phyloP scores from a whole-genome alignment of 2,113 vertebrate genomes.

The Microcebus griseorufus region DNA sequence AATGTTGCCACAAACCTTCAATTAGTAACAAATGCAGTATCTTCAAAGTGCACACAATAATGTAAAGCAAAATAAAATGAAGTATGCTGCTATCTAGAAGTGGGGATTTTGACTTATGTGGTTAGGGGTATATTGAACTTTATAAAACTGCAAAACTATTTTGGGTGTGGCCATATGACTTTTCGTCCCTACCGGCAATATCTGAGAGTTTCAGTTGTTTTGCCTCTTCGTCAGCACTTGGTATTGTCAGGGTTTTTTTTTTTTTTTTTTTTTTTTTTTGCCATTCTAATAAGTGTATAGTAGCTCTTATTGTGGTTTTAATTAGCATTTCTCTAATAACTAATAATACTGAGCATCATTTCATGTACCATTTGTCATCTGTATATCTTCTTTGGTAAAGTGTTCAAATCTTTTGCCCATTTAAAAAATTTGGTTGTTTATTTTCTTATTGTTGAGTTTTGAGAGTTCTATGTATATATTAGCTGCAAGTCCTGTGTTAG shows the following conservation, averaged over 20 bases:
- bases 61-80: not conserved
- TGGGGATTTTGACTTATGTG: not conserved
- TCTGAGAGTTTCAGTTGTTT: not conserved
- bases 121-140: not conserved
- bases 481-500: not conserved
- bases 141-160: constrained; percentile 7
- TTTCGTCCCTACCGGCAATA: not conserved
- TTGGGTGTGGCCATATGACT: not conserved
- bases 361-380: not conserved
- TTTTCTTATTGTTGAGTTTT: constrained; percentile 18
- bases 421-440: not conserved
- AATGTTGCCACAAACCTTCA: not conserved
- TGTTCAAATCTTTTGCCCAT: not conserved
- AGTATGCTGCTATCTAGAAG: not conserved
- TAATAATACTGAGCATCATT: not conserved
- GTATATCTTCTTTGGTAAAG: not conserved
- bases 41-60: not conserved
- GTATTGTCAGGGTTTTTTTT: not conserved
- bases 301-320: constrained; percentile 1
- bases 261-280: not conserved
- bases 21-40: not conserved
- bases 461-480: not conserved
- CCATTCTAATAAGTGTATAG: not conserved
- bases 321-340: constrained; percentile 34
- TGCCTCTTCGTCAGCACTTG: not conserved